Evolutionary conservation across 1,140 invertebrate species (phyloP).

Genomic region (Spodoptera frugiperda): DNA sequence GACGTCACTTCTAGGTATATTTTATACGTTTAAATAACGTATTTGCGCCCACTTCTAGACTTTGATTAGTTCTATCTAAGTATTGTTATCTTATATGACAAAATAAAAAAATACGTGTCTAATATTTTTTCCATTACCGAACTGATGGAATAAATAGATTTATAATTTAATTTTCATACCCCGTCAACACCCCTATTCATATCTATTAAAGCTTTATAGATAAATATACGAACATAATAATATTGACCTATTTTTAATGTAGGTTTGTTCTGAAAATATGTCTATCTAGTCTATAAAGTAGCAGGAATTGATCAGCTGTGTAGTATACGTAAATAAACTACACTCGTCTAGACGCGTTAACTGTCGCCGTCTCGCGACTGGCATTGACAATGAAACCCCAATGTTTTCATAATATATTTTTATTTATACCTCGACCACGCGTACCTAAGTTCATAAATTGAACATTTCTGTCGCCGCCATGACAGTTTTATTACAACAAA

Average conservation of each 20-base stretch:
- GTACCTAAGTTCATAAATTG: slow-evolving; percentile 32
- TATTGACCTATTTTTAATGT: slow-evolving; percentile 2
- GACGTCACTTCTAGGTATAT: too few relatives aligned
- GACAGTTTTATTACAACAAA: slow-evolving; percentile 45
- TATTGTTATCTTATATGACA: too few relatives aligned
- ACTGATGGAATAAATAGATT: too few relatives aligned
- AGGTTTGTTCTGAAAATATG: slow-evolving; percentile 8
- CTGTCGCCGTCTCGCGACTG: slow-evolving; percentile 39
- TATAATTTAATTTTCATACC: too few relatives aligned
- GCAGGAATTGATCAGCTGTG: slow-evolving; percentile 41
- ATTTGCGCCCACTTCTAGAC: too few relatives aligned
- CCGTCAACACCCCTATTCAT: too few relatives aligned
- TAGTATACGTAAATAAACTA: slow-evolving; percentile 46
- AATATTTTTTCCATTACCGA: too few relatives aligned
- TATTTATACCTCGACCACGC: slow-evolving; percentile 6
- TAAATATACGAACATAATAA: slow-evolving; percentile 19
- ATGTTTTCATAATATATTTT: slow-evolving; percentile 11
- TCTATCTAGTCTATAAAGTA: background rate
- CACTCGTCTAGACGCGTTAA: slow-evolving; percentile 46
- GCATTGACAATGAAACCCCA: slow-evolving; percentile 51
- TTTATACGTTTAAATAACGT: too few relatives aligned
- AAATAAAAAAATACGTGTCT: too few relatives aligned
- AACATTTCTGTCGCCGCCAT: slow-evolving; percentile 14
- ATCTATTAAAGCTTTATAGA: background rate
- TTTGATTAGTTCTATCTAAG: too few relatives aligned